A percentile compares a stretch with the other conserved stretches of the same genome.
These are phyloP conservation scores for Sparidentex hasta DNA, from an alignment of 2,797 vertebrate species.

Conservation along the genomic window DNA sequence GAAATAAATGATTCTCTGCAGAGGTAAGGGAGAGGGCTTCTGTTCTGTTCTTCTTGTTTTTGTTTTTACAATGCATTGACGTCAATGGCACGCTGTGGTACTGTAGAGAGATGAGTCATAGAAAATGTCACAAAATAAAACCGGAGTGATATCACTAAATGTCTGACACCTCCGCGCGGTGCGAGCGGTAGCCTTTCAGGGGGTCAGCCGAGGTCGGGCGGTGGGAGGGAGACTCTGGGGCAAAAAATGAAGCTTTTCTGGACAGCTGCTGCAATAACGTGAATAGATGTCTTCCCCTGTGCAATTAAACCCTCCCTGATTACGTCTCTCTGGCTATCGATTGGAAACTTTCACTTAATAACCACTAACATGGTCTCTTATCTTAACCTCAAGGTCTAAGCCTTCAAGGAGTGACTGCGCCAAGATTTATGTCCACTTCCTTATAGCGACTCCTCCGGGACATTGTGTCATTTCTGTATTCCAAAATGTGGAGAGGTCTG, in stretches of 20 bases:
- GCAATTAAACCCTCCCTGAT: slow-evolving; percentile 89
- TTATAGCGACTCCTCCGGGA: slow-evolving; percentile 79
- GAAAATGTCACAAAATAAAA: slow-evolving; percentile 49
- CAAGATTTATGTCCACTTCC: slow-evolving; percentile 82
- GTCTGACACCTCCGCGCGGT: slow-evolving; percentile 44
- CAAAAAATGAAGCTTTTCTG: slow-evolving; percentile 78
- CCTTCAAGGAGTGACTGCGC: slow-evolving; percentile 72
- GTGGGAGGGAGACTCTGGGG: slow-evolving; percentile 60
- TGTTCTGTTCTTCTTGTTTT: neutral
- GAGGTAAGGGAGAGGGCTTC: too few relatives aligned
- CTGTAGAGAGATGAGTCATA: slow-evolving; percentile 57
- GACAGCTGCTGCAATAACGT: slow-evolving; percentile 86
- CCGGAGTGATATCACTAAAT: slow-evolving; percentile 64
- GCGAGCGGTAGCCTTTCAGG: slow-evolving; percentile 58
- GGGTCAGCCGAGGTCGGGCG: slow-evolving; percentile 61
- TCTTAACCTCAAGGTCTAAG: slow-evolving; percentile 85
- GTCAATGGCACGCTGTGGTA: slow-evolving; percentile 4
- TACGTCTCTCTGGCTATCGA: slow-evolving; percentile 86
- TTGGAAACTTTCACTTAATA: slow-evolving; percentile 89
- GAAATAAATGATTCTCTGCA: neutral
- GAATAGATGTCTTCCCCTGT: slow-evolving; percentile 86
- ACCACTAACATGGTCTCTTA: slow-evolving; percentile 87
- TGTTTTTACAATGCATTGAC: slow-evolving; percentile 12
- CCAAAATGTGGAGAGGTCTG: slow-evolving; percentile 72
- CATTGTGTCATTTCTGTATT: slow-evolving; percentile 84